Conservation (phyloP, 2,113 vertebrate species). For the Lamprotornis superbus region DNA sequence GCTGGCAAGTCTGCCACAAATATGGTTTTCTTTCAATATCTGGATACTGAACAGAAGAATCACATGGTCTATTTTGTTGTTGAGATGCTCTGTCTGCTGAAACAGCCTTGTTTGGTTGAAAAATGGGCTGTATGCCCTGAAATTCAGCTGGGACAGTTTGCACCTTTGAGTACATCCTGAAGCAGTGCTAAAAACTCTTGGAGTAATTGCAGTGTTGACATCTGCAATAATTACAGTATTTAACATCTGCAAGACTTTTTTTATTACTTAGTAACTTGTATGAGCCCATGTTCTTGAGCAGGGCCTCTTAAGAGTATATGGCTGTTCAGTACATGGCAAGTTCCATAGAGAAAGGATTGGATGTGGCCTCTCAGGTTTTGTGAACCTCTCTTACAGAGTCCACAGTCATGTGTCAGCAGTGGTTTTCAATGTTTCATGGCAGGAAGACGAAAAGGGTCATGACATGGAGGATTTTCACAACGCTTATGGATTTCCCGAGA, state of each 20-base stretch:
- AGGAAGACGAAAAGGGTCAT: not conserved
- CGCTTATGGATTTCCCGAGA: not conserved
- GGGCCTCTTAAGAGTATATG: not conserved
- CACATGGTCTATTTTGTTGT: accelerated
- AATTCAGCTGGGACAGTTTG: not conserved
- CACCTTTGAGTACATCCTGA: not conserved
- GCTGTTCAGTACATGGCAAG: not conserved
- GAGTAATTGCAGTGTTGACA: not conserved
- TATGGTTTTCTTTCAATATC: not conserved
- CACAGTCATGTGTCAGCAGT: not conserved
- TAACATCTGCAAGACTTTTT: not conserved
- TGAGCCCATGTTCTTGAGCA: not conserved
- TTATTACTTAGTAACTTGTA: not conserved
- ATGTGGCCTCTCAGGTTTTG: accelerated
- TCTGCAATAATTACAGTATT: not conserved
- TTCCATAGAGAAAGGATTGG: not conserved
- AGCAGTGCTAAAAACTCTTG: not conserved
- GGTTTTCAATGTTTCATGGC: not conserved
- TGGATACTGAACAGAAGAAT: not conserved
- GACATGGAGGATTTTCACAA: not conserved
- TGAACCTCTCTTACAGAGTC: not conserved
- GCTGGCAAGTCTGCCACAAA: not conserved
- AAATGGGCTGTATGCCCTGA: not conserved
- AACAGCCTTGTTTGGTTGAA: not conserved
- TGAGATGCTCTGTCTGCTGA: not conserved